A percentile compares a stretch with the other conserved stretches of the same genome.
Evolutionary conservation across 2,888 invertebrate species (phyloP).

Genomic region (Brassicogethes aeneus): DNA sequence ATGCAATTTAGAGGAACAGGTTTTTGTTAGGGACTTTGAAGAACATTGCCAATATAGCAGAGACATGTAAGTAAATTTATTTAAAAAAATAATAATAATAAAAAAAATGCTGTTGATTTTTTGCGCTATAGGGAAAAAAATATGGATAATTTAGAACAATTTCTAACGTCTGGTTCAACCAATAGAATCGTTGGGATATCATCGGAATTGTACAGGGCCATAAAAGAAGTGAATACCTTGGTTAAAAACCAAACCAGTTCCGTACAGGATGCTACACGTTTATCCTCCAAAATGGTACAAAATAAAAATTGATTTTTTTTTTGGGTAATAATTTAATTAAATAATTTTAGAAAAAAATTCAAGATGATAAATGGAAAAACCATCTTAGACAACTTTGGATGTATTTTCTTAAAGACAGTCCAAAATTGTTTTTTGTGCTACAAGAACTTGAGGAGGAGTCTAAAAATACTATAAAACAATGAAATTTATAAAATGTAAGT

Average conservation of each 20-base stretch:
- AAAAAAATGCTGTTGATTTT: not conserved
- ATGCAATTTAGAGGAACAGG: conserved; percentile 15
- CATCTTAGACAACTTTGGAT: conserved; percentile 27
- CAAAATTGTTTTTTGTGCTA: conserved; percentile 17
- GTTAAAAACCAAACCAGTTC: conserved; percentile 18
- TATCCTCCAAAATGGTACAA: no score
- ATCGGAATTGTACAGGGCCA: conserved; percentile 11
- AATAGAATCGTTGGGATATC: conserved; percentile 21
- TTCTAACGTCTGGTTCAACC: conserved; percentile 23
- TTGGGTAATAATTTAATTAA: no score
- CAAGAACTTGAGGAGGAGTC: conserved; percentile 17
- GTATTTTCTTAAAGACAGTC: conserved; percentile 23
- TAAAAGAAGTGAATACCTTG: conserved; percentile 18
- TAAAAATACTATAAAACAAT: no score
- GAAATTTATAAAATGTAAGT: no score
- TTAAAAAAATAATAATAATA: not conserved
- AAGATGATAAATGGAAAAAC: conserved; percentile 23
- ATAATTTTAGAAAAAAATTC: conserved; percentile 25
- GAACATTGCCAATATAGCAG: conserved; percentile 9
- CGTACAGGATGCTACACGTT: no score
- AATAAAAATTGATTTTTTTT: conserved; percentile 2
- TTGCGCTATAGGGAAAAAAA: conserved; percentile 10
- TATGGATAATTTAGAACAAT: conserved; percentile 15
- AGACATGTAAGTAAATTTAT: conserved; percentile 15
- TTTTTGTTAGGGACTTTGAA: conserved; percentile 11